phyloP scores from a whole-genome alignment of 2,888 invertebrate genomes.

The Hemistola chrysoprasaria region DNA sequence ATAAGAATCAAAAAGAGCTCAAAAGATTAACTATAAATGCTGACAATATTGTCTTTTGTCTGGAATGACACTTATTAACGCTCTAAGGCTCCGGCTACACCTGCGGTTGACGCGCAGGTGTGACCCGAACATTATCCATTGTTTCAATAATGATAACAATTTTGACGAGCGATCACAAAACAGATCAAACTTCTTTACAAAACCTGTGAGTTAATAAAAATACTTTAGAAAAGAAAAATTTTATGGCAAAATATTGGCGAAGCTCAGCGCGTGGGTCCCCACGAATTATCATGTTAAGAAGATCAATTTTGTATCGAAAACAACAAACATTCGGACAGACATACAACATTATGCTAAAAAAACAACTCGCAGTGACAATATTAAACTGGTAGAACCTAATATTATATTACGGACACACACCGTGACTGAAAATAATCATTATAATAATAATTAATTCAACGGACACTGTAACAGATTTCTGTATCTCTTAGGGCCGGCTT shows the following conservation, averaged over 20 bases:
- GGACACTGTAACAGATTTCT: conserved; percentile 31
- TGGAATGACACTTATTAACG: conserved; percentile 78
- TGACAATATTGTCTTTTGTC: conserved; percentile 80
- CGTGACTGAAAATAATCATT: conserved; percentile 30
- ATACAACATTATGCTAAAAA: conserved; percentile 47
- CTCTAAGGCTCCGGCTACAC: conserved; percentile 11
- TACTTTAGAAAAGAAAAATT: conserved; percentile 42
- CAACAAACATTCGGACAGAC: conserved; percentile 50
- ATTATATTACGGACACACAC: conserved; percentile 31
- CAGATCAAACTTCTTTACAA: conserved; percentile 51
- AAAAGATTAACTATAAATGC: conserved; percentile 78
- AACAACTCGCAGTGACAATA: conserved; percentile 38
- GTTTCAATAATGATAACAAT: conserved; percentile 58
- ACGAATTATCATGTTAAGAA: conserved; percentile 60
- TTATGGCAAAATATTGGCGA: conserved; percentile 80
- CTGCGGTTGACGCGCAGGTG: too few relatives aligned
- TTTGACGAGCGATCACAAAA: conserved; percentile 55
- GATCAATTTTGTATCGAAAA: conserved; percentile 54
- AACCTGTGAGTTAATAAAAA: conserved; percentile 56
- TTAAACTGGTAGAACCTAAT: conserved; percentile 21
- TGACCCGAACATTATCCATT: conserved; percentile 37
- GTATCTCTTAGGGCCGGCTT: too few relatives aligned
- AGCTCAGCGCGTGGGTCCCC: conserved; percentile 58
- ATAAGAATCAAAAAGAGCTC: conserved; percentile 48
- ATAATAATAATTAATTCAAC: conserved; percentile 34